Evolutionary conservation across 2,888 invertebrate species (phyloP).

Genomic region (Drosophila prolongata): DNA sequence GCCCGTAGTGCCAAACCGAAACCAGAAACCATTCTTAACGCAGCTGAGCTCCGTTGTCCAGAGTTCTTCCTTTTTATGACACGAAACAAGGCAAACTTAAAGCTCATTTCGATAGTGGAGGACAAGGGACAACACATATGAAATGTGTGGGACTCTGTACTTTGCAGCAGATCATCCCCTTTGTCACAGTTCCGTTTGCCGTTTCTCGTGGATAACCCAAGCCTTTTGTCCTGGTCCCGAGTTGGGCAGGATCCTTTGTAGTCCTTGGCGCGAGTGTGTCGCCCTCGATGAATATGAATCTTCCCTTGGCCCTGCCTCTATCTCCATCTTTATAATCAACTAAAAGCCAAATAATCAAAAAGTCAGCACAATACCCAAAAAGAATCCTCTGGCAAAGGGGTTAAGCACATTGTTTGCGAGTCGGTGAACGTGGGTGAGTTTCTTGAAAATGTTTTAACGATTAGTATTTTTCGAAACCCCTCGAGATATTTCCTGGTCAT

Average conservation of each 20-base stretch:
- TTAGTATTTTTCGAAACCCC: slow-evolving; percentile 16
- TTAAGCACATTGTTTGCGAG: slow-evolving; percentile 31
- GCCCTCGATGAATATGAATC: slow-evolving; percentile 35
- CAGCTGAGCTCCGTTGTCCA: slow-evolving; percentile 39
- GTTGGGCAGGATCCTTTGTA: slow-evolving; percentile 51
- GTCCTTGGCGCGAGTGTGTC: slow-evolving; percentile 20
- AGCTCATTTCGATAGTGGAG: slow-evolving; percentile 31
- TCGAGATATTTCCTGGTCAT: background rate
- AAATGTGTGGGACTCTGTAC: slow-evolving; percentile 9
- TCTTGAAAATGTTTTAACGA: slow-evolving; percentile 14
- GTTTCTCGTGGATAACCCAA: slow-evolving; percentile 39
- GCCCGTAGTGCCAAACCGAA: slow-evolving; percentile 5
- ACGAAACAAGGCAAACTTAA: slow-evolving; percentile 50
- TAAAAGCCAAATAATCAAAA: slow-evolving; percentile 76
- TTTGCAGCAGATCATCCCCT: slow-evolving; percentile 38
- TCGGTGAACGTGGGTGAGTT: slow-evolving; percentile 1
- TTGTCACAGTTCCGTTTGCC: slow-evolving; percentile 59
- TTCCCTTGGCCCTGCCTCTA: slow-evolving; percentile 2
- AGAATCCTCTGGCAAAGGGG: slow-evolving; percentile 21
- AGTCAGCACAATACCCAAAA: slow-evolving; percentile 62
- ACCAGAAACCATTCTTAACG: slow-evolving; percentile 1
- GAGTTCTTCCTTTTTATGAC: slow-evolving; percentile 45
- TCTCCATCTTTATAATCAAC: slow-evolving; percentile 67
- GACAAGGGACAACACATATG: slow-evolving; percentile 13
- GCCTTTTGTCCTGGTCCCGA: slow-evolving; percentile 49